phyloP scores from a whole-genome alignment of 2,888 invertebrate genomes.

The Electrophaes corylata region DNA sequence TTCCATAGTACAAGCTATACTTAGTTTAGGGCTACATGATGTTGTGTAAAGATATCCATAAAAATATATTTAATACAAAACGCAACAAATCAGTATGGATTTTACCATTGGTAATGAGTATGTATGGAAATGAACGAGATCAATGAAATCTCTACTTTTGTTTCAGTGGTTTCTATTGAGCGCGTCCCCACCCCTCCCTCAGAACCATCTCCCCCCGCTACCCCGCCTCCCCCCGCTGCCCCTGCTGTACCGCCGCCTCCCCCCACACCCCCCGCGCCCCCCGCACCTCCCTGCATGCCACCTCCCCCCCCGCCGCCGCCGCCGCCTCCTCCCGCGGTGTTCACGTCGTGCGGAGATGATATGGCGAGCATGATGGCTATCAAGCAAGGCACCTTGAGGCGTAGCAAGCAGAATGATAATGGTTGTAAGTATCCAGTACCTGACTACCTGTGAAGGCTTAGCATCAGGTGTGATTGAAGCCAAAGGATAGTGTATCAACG shows the following conservation, averaged over 20 bases:
- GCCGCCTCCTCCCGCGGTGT: constrained; percentile 67
- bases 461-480: too few species aligned
- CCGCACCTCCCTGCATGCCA: constrained; percentile 42
- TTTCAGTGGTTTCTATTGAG: not conserved
- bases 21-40: too few species aligned
- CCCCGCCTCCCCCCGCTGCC: constrained; percentile 8
- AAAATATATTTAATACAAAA: too few species aligned
- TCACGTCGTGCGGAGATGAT: constrained; percentile 56
- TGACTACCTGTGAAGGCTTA: not conserved
- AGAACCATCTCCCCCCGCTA: not conserved
- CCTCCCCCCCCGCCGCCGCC: constrained; percentile 64
- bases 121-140: too few species aligned
- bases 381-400: constrained; percentile 81
- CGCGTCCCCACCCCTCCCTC: not conserved
- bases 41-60: too few species aligned
- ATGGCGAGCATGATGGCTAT: constrained; percentile 86
- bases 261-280: constrained; percentile 27
- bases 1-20: too few species aligned
- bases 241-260: constrained; percentile 16
- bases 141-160: not conserved
- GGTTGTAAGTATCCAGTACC: constrained; percentile 64
- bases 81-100: too few species aligned
- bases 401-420: constrained; percentile 81
- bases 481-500: too few species aligned
- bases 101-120: too few species aligned